Evolutionary conservation across 2,888 invertebrate genomes (phyloP).

Genomic region (Thereva nobilitata): DNA sequence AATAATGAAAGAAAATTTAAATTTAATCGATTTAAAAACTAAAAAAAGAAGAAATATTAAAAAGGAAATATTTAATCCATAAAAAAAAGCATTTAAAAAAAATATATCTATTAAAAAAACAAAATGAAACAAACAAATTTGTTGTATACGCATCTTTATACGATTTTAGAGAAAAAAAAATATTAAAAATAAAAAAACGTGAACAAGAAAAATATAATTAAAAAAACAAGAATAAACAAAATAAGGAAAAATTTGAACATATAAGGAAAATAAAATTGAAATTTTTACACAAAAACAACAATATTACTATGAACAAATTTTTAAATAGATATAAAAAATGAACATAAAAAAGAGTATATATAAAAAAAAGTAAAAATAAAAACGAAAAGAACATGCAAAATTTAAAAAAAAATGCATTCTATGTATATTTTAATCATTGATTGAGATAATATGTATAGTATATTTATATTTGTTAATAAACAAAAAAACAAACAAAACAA

Average conservation of each 20-base stretch:
- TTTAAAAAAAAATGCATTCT: constrained; percentile 5
- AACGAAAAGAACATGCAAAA: no score
- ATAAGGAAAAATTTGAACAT: constrained; percentile 4
- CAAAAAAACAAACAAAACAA: no score
- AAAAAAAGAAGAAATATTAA: constrained; percentile 12
- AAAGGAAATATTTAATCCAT: background rate
- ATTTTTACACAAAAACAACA: constrained; percentile 5
- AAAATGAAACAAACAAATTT: constrained; percentile 23
- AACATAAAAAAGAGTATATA: no score
- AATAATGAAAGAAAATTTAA: background rate
- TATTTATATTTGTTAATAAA: constrained; percentile 19
- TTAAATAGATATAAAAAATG: background rate
- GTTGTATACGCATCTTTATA: constrained; percentile 35
- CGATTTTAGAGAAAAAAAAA: constrained; percentile 30
- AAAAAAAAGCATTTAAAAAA: background rate
- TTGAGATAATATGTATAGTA: constrained; percentile 9
- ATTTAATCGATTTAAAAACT: background rate
- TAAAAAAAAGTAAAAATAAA: no score
- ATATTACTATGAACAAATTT: constrained; percentile 5
- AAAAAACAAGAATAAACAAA: constrained; percentile 4
- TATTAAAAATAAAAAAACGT: constrained; percentile 20
- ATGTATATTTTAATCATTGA: constrained; percentile 14
- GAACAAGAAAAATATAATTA: constrained; percentile 7
- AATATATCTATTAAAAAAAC: constrained; percentile 5
- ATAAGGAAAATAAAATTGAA: constrained; percentile 3